These are phyloP conservation scores for Carassius carassius DNA, from an alignment of 2,113 vertebrate species.

Conservation along the genomic window DNA sequence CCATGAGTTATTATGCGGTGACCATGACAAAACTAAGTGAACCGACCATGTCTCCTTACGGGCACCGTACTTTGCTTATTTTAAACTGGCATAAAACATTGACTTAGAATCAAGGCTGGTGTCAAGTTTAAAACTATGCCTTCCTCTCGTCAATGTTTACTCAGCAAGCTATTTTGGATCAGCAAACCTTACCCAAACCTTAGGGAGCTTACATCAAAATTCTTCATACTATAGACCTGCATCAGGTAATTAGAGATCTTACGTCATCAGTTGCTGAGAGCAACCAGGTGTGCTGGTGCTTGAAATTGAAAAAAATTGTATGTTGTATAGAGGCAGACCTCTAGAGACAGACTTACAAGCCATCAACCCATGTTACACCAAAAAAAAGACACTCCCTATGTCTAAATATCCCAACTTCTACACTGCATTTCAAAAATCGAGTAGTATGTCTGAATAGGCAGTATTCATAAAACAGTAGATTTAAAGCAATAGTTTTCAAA, in stretches of 20 bases:
- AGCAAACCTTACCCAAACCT: slow-evolving; percentile 10
- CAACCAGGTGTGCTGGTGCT: slow-evolving; percentile 50
- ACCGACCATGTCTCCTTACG: no score
- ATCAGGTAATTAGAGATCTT: slow-evolving; percentile 49
- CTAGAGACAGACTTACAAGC: slow-evolving; percentile 1
- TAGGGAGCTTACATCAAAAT: slow-evolving; percentile 9
- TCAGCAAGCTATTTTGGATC: slow-evolving; percentile 19
- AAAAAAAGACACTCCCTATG: not conserved
- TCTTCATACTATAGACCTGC: slow-evolving; percentile 30
- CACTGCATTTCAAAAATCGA: not conserved
- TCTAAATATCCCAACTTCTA: not conserved
- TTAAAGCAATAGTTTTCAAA: not conserved
- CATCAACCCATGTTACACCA: not conserved
- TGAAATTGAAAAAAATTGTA: slow-evolving; percentile 54
- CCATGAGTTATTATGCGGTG: no score
- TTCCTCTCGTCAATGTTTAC: not conserved
- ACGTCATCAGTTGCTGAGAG: slow-evolving; percentile 39
- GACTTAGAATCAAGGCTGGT: not conserved
- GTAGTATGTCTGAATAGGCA: not conserved
- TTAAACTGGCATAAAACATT: not conserved
- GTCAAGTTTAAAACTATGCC: slow-evolving; percentile 2
- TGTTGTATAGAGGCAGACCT: slow-evolving; percentile 25
- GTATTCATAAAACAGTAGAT: not conserved
- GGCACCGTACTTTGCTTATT: not conserved
- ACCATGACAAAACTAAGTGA: no score